phyloP scores from a whole-genome alignment of 2,113 vertebrate genomes.

The Hucho hucho region DNA sequence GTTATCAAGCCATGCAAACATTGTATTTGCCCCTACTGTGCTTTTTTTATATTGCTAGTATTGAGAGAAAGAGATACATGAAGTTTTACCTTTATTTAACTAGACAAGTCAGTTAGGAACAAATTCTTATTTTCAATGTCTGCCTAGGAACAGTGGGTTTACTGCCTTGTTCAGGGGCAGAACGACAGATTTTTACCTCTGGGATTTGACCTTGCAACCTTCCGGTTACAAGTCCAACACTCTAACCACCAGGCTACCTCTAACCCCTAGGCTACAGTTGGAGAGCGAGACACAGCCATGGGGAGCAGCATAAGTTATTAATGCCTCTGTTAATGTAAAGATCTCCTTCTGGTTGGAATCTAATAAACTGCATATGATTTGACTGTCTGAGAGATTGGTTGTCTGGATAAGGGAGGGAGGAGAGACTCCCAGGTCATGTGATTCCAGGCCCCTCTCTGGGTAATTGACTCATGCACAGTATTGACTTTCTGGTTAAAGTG shows the following conservation, averaged over 20 bases:
- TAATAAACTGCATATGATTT: constrained; percentile 66
- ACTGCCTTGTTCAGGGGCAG: no score
- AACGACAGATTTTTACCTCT: no score
- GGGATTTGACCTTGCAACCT: no score
- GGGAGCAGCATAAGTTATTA: constrained; percentile 67
- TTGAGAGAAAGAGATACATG: constrained; percentile 27
- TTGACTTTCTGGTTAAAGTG: constrained; percentile 68
- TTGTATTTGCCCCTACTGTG: constrained; percentile 39
- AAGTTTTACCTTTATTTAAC: no score
- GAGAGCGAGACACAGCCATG: constrained; percentile 39
- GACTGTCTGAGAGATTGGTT: constrained; percentile 63
- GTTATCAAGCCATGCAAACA: constrained; percentile 32
- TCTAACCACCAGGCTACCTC: no score
- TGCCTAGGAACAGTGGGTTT: no score
- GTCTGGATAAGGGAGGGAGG: constrained; percentile 41
- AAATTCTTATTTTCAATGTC: no score
- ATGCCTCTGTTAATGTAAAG: constrained; percentile 55
- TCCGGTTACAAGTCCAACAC: no score
- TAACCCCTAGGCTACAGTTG: no score
- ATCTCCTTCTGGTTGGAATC: constrained; percentile 55
- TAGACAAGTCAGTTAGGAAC: no score
- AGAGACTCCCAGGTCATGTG: constrained; percentile 39
- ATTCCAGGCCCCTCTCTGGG: constrained; percentile 42
- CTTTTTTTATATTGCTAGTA: constrained; percentile 33
- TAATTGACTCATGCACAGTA: constrained; percentile 65